Percentiles rank a stretch among this genome's conserved stretches.
Evolutionary conservation across 2,888 invertebrate species (phyloP).

Genomic region (Melieria picta): DNA sequence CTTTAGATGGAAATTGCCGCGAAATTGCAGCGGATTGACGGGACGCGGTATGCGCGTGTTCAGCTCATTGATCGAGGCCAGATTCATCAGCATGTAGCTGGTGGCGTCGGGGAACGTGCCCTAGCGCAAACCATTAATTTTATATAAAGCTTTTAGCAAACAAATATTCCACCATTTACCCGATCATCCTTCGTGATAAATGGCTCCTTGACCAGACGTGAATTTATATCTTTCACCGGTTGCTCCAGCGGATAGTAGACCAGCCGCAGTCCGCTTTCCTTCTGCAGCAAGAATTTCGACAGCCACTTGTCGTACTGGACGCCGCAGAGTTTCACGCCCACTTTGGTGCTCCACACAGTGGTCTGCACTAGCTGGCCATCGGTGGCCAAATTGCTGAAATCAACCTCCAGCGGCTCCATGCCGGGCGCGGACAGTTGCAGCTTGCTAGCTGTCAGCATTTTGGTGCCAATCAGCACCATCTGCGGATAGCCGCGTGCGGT

Average conservation of each 20-base stretch:
- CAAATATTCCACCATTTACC: slow-evolving; percentile 38
- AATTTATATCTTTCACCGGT: slow-evolving; percentile 56
- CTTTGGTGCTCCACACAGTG: slow-evolving; percentile 70
- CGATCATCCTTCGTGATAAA: slow-evolving; percentile 51
- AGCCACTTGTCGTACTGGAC: slow-evolving; percentile 79
- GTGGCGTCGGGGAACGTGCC: slow-evolving; percentile 76
- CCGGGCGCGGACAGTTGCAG: slow-evolving; percentile 69
- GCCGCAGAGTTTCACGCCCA: slow-evolving; percentile 78
- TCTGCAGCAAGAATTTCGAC: slow-evolving; percentile 67
- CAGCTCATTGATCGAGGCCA: slow-evolving; percentile 74
- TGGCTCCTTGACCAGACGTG: slow-evolving; percentile 53
- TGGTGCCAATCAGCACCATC: slow-evolving; percentile 54
- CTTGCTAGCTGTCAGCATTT: slow-evolving; percentile 60
- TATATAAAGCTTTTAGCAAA: slow-evolving; percentile 43
- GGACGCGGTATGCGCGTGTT: slow-evolving; percentile 69
- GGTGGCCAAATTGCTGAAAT: slow-evolving; percentile 63
- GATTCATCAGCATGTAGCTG: slow-evolving; percentile 75
- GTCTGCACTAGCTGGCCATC: slow-evolving; percentile 61
- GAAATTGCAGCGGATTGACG: slow-evolving; percentile 71
- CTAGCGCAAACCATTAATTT: slow-evolving; percentile 54
- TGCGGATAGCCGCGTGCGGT: slow-evolving; percentile 60
- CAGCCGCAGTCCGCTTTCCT: slow-evolving; percentile 68
- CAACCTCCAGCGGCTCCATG: slow-evolving; percentile 67
- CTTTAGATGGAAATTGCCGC: slow-evolving; percentile 76
- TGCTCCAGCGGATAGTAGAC: slow-evolving; percentile 71